Base-by-base conservation (phyloP, 2,113 vertebrate genomes). In the Crypturellus undulatus region DNA sequence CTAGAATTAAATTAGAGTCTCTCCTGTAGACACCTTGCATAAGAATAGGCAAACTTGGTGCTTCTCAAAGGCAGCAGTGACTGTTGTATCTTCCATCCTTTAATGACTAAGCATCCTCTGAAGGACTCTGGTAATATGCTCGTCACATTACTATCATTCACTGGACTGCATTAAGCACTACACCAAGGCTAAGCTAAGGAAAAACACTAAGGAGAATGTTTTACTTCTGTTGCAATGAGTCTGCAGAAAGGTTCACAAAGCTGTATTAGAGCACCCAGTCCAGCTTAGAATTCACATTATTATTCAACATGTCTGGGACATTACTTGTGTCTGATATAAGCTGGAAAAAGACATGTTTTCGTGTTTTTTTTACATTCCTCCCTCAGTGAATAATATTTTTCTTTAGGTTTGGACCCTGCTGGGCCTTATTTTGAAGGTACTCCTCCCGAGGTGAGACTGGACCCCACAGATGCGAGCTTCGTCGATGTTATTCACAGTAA, bases 401-500 rank as follows among this genome's bases (percentile, higher is more conserved):
- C 64, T 63, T 76, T 71, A 98, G 97, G 97, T 25, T 85, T 97
- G 82, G 98, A 98, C 45, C 98, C 98, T 30, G 97, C 97, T 38
- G 97, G 97, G 20, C 97, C 97, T 2, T 97, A 85, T 86, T 98
- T 98, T 90, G 97, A 98, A 89, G 92, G 97, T 8, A 97, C 95
- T 36, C 94, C 97, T 38, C 18, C 92, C 1, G 58, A 90, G 71
- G 97, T 98, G 81, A 94, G 97, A 12, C 88, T 98, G 89, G 98
- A 98, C 63, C 92, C 91, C 25, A 92, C 97, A 4, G 97, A 98
- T 42, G 97, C 97, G 45, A 6, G 6, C 14, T 97, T 98, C 56
- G 96, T 98, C 1, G 97, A 98, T 15, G 38, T 97, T 12, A 98
- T 98, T 38, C 98, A 98, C 87, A 98, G 91, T 42, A 98, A 98